These are phyloP conservation scores for Sebastes taczanowskii DNA, from an alignment of 2,797 vertebrate species.

Conservation along the genomic window DNA sequence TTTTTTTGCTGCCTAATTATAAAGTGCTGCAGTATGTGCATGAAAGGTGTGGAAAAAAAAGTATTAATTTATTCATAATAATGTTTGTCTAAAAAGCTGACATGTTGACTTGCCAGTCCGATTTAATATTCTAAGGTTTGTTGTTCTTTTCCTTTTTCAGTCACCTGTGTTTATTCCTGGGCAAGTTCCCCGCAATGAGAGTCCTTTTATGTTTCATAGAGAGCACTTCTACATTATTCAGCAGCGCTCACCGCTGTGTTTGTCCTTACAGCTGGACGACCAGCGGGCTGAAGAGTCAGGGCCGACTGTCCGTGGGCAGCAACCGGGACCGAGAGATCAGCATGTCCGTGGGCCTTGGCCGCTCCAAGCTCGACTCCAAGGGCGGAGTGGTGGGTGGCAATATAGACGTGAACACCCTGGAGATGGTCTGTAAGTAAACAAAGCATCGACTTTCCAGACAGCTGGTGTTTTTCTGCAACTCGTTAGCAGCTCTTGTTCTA, in stretches of 20 bases:
- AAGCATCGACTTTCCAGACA: constrained; percentile 2
- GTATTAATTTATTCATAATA: background rate
- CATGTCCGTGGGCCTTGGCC: constrained; percentile 97
- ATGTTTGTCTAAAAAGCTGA: background rate
- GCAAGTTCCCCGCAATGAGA: constrained; percentile 8
- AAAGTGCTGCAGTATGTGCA: background rate
- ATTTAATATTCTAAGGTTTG: background rate
- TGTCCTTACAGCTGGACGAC: constrained; percentile 91
- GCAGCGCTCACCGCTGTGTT: constrained; percentile 35
- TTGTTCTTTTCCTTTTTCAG: background rate
- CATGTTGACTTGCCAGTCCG: background rate
- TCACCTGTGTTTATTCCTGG: constrained; percentile 23
- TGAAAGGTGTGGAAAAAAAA: background rate
- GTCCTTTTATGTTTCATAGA: constrained; percentile 46
- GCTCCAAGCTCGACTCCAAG: constrained; percentile 97
- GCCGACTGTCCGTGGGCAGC: constrained; percentile 96
- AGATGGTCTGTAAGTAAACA: constrained; percentile 98
- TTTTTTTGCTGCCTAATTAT: background rate
- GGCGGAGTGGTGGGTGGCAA: constrained; percentile 98
- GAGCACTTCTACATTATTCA: constrained; percentile 50
- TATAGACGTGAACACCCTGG: constrained; percentile 97
- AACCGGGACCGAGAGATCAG: constrained; percentile 97
- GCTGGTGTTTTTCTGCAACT: constrained; percentile 31
- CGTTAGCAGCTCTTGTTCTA: constrained; percentile 28
- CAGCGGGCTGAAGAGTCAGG: constrained; percentile 98